Evolutionary conservation across 2,113 vertebrate species (phyloP).

Genomic region (Nannospalax galili): DNA sequence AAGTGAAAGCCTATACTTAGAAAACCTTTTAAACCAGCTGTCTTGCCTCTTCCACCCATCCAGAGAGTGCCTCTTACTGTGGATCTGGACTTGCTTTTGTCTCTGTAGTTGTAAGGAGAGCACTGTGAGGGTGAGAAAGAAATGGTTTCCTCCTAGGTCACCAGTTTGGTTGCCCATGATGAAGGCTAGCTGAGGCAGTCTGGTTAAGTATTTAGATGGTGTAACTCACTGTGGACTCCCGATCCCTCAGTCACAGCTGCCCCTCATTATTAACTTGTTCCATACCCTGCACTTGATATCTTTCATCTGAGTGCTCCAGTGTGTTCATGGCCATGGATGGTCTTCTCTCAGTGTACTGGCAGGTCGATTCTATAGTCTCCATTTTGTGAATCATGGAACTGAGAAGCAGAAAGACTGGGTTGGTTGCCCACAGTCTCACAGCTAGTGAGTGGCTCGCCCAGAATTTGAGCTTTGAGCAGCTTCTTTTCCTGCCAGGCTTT

Average conservation of each 20-base stretch:
- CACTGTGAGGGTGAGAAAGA: neutral
- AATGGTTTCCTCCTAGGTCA: neutral
- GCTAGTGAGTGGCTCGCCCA: neutral
- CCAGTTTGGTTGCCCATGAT: neutral
- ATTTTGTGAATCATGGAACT: neutral
- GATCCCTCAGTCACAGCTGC: accelerated
- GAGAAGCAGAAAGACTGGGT: neutral
- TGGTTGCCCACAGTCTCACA: neutral
- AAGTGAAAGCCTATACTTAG: neutral
- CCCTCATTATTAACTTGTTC: neutral
- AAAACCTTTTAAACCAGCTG: neutral
- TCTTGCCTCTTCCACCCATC: too few relatives aligned
- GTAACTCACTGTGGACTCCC: neutral
- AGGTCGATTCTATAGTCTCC: neutral
- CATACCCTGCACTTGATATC: neutral
- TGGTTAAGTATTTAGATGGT: neutral
- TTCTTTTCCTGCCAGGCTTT: neutral
- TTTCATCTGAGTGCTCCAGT: neutral
- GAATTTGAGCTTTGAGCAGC: neutral
- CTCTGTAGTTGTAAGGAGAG: neutral
- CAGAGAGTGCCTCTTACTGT: neutral
- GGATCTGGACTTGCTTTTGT: neutral
- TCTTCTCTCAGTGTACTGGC: neutral
- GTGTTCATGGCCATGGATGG: neutral
- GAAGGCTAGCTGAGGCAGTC: neutral